Percentiles rank a stretch among this genome's conserved stretches.
phyloP scores from a whole-genome alignment of 1,140 invertebrate genomes.

The Bacillus rossius region DNA sequence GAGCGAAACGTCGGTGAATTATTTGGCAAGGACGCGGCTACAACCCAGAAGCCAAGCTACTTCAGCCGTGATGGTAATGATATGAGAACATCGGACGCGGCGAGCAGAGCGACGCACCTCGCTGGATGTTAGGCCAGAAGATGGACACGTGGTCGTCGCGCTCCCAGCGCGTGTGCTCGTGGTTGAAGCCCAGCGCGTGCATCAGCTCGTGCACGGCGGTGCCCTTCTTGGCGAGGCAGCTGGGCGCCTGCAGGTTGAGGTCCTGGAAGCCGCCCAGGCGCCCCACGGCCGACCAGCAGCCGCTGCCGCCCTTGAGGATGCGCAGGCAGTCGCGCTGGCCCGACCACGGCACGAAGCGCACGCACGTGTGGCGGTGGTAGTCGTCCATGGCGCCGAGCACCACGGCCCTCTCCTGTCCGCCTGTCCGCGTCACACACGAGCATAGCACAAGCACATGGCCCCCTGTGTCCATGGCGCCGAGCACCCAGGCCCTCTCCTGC shows the following conservation, averaged over 20 bases:
- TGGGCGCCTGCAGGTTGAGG: slow-evolving; percentile 64
- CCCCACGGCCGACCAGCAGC: slow-evolving; percentile 79
- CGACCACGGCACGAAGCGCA: slow-evolving; percentile 60
- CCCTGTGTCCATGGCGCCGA: too few species aligned
- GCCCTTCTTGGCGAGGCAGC: slow-evolving; percentile 61
- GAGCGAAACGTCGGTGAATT: too few species aligned
- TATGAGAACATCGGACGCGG: too few species aligned
- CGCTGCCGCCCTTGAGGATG: slow-evolving; percentile 58
- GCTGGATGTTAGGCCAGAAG: slow-evolving; percentile 64
- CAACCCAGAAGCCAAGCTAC: too few species aligned
- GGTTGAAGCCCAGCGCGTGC: slow-evolving; percentile 79
- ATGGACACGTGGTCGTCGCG: slow-evolving; percentile 69
- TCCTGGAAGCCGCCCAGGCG: slow-evolving; percentile 62
- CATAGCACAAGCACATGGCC: too few species aligned
- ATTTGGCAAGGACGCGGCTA: too few species aligned
- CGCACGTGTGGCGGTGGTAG: slow-evolving; percentile 64
- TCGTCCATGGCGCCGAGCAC: slow-evolving; percentile 58
- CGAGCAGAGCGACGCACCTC: slow-evolving; percentile 42
- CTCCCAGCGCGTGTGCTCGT: slow-evolving; percentile 79
- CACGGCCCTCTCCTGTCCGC: slow-evolving; percentile 27
- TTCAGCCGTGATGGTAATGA: too few species aligned
- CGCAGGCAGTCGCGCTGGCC: slow-evolving; percentile 59
- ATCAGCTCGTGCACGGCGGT: slow-evolving; percentile 81
- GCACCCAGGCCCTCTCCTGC: too few species aligned
- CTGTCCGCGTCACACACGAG: too few species aligned